Conservation (phyloP, 2,113 vertebrate genomes). For the Empidonax alnorum region DNA sequence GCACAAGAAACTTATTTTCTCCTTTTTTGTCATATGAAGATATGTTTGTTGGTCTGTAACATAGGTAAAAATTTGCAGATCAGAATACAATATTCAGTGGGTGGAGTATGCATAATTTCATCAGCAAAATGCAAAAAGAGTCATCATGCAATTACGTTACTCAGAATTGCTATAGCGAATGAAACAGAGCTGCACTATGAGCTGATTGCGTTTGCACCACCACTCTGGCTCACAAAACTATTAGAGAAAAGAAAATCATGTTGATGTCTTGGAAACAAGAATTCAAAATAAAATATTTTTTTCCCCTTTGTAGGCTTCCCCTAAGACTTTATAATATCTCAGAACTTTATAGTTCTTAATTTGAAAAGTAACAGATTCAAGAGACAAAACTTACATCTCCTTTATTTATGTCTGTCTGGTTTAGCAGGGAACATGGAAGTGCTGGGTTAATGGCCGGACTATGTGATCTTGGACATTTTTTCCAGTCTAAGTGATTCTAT, state of each 20-base stretch:
- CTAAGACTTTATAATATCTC: neutral
- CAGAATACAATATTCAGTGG: neutral
- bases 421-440: neutral
- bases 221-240: neutral
- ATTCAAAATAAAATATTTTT: neutral
- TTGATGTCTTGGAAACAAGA: neutral
- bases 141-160: neutral
- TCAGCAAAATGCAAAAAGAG: neutral
- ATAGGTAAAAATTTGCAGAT: neutral
- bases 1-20: neutral
- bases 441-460: neutral
- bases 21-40: neutral
- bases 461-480: neutral
- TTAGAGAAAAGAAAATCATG: neutral
- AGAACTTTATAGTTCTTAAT: neutral
- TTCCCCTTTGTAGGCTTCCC: neutral
- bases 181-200: neutral
- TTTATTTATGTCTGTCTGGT: neutral
- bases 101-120: neutral
- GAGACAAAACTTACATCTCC: neutral
- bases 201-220: neutral
- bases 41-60: neutral
- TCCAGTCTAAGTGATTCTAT: neutral
- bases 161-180: neutral
- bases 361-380: neutral